Base-by-base conservation (phyloP, 30 jellyfish, hydroid and myxozoan species). In the Cassiopea andromeda region DNA sequence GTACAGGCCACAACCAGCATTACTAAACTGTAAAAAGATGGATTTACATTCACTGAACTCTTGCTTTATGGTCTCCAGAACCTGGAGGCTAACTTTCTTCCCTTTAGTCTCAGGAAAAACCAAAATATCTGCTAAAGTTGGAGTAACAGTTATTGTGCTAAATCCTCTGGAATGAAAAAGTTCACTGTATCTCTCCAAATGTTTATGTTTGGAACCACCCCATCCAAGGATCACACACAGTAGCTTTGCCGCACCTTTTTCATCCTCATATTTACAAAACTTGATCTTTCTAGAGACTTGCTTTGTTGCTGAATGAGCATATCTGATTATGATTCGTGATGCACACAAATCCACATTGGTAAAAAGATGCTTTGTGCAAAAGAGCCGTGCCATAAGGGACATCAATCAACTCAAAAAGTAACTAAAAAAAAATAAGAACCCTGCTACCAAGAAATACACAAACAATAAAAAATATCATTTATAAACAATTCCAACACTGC, bases 221-320 rank as follows among this genome's bases (percentile, higher is more conserved):
- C 98, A 94, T 70, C 98, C 98, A 59, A 94, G 94, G n/a, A 90
- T 27, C 15, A 94, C 94, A 70, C 96, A 90, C 19, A 97, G 90
- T 73, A 93, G 89, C 69, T 74, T 82, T 54, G 71, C 67, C 15
- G 13, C 44, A 10, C 69, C 73, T 70, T 45, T 87, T 14, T 81
- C 73, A 43, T 81, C 88, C 0, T 60, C 81, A 6, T n/a, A 8
- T 48, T 67, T 79, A 59, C 7, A 17, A 5, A 87, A 75, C 43
- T 69, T 77, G 47, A 87, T 87, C 46, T 87, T 87, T 83, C 78
- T 87, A 47, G 86, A 60, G 75, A 87, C 49, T 1, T 16, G n/a
- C 14, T 19, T 70, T 70, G 79, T 19, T 1, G 43, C 14, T 43
- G 79, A n/a, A 50, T 70, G 79, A 1, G 57, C 14, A 43, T 43